A percentile compares a stretch with the other conserved stretches of the same genome.
These are phyloP conservation scores for Balanococcus diminutus DNA, from an alignment of 2,888 invertebrate genomes.

Conservation along the genomic window DNA sequence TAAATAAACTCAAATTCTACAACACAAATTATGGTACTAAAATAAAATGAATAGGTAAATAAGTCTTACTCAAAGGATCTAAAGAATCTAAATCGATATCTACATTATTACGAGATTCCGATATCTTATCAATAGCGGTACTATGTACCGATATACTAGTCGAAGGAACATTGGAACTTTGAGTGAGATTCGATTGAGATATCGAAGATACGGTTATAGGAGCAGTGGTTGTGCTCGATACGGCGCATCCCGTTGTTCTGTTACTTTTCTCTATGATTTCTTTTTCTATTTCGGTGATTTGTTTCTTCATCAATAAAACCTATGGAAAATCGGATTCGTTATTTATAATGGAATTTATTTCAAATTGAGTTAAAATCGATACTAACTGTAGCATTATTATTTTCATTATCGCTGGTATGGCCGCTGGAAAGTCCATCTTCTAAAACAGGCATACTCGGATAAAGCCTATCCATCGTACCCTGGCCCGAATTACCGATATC, in stretches of 20 bases:
- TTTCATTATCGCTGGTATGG: constrained; percentile 90
- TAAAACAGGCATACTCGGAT: constrained; percentile 84
- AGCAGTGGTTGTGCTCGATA: constrained; percentile 36
- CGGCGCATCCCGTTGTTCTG: constrained; percentile 39
- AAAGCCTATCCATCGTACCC: constrained; percentile 64
- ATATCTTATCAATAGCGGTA: background rate
- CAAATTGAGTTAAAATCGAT: background rate
- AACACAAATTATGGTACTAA: no score
- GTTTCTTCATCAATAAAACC: constrained; percentile 66
- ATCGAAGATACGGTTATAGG: constrained; percentile 8
- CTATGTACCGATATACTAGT: constrained; percentile 16
- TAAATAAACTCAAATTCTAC: no score
- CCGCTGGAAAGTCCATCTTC: constrained; percentile 94
- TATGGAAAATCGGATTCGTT: constrained; percentile 51
- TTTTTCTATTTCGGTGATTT: constrained; percentile 76
- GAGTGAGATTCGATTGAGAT: constrained; percentile 16
- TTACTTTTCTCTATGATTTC: constrained; percentile 70
- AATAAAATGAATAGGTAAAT: no score
- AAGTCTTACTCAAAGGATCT: constrained; percentile 69
- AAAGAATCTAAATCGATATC: constrained; percentile 72
- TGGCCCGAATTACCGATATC: constrained; percentile 55
- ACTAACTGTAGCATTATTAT: constrained; percentile 77
- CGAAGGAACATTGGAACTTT: constrained; percentile 31
- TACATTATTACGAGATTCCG: constrained; percentile 27
- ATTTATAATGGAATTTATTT: background rate